A percentile compares a stretch with the other conserved stretches of the same genome.
Evolutionary conservation across 1,140 invertebrate species (phyloP).

Genomic region (Drosophila santomea): DNA sequence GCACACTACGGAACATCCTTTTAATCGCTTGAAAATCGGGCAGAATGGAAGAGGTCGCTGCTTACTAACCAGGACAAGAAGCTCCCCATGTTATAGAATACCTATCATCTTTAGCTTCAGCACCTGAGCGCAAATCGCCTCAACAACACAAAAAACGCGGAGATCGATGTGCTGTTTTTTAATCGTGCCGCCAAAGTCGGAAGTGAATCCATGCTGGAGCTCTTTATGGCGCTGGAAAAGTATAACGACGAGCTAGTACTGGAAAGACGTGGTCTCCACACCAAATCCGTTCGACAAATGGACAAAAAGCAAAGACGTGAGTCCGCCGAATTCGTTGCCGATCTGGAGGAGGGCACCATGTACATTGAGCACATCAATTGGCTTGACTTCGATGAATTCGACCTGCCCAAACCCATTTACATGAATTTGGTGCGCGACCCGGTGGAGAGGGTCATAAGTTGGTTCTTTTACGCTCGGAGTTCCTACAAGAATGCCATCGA

Average conservation of each 20-base stretch:
- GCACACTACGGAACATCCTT: too few relatives aligned
- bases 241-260: constrained; percentile 53
- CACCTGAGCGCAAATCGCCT: constrained; percentile 85
- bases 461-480: constrained; percentile 93
- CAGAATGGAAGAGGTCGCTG: not conserved
- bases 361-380: constrained; percentile 79
- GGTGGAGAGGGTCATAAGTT: constrained; percentile 94
- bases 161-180: constrained; percentile 87
- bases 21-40: constrained; percentile 4
- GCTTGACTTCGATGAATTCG: constrained; percentile 89
- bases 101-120: constrained; percentile 51
- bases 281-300: constrained; percentile 24
- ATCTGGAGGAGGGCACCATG: constrained; percentile 56
- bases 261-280: constrained; percentile 68
- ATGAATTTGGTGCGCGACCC: constrained; percentile 95
- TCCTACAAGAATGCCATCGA: constrained; percentile 95
- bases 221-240: constrained; percentile 87
- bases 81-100: not conserved
- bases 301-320: constrained; percentile 15
- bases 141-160: constrained; percentile 91
- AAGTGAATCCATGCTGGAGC: constrained; percentile 94
- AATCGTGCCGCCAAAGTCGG: constrained; percentile 95
- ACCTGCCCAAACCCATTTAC: constrained; percentile 92
- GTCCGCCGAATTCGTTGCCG: constrained; percentile 45
- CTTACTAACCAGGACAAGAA: not conserved